phyloP scores from a whole-genome alignment of 1,140 invertebrate species.

The Drosophila lowei region DNA sequence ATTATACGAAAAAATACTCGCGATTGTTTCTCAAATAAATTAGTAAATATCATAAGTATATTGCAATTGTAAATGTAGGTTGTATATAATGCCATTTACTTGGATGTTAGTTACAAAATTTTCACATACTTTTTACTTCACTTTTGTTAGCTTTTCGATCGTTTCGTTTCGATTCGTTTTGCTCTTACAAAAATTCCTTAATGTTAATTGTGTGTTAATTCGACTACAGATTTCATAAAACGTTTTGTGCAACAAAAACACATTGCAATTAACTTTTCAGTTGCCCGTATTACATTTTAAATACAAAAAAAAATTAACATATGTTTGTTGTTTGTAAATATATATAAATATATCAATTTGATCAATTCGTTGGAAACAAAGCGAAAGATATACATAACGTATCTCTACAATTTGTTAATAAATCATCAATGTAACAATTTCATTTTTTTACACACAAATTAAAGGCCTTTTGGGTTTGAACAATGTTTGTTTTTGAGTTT shows the following conservation, averaged over 20 bases:
- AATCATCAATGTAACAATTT: slow-evolving; percentile 60
- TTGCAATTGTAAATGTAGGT: slow-evolving; percentile 46
- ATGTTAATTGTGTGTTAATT: slow-evolving; percentile 70
- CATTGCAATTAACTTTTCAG: slow-evolving; percentile 66
- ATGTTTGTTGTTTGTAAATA: slow-evolving; percentile 50
- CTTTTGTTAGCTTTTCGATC: slow-evolving; percentile 49
- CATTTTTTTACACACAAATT: slow-evolving; percentile 55
- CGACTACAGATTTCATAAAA: slow-evolving; percentile 70
- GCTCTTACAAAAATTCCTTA: slow-evolving; percentile 64
- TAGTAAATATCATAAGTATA: slow-evolving; percentile 61
- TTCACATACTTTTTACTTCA: slow-evolving; percentile 47
- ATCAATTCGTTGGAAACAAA: slow-evolving; percentile 63
- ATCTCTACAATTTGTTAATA: slow-evolving; percentile 34
- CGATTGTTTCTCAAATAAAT: slow-evolving; percentile 67
- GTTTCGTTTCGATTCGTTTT: slow-evolving; percentile 22
- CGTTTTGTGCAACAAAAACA: slow-evolving; percentile 77
- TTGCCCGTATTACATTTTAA: slow-evolving; percentile 54
- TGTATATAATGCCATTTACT: slow-evolving; percentile 61
- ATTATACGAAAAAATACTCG: slow-evolving; percentile 76
- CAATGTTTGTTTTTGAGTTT: slow-evolving; percentile 33
- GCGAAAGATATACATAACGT: slow-evolving; percentile 54
- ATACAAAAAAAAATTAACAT: slow-evolving; percentile 64
- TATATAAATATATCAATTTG: slow-evolving; percentile 63
- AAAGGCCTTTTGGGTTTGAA: slow-evolving; percentile 64
- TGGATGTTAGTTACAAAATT: slow-evolving; percentile 77